Evolutionary conservation across 2,113 vertebrate genomes (phyloP), one percentile per base, ranked within the genome.

Genomic region (Tenebrosternarchus preto): DNA sequence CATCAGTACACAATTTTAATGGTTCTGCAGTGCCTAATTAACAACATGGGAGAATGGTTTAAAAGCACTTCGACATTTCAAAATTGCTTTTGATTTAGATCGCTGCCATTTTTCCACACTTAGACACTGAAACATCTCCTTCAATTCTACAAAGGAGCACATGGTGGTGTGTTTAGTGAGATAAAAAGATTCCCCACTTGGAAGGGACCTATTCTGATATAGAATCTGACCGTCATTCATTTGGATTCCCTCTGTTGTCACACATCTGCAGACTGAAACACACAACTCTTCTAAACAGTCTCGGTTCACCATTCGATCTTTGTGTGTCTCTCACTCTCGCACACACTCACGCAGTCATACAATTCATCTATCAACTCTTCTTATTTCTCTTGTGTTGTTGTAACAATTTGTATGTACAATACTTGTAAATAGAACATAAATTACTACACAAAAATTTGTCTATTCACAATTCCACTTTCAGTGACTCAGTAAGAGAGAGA

Each of bases 381-480:
- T 77, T 77, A 71, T 81, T 76, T 80, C 84, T 81, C 72, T 86
- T 88, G 86, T 90, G 86, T 87, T 87, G 90, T 83, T 83, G 84
- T 88, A 87, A 86, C 91, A 90, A 90, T 88, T 92, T 91, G 87
- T 94, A 93, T 94, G 90, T 93, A 94, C 93, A 94, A 92, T 92
- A 93, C 92, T 78, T 86, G 89, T 92, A 91, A 92, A 92, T 91
- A 91, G 90, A 92, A 94, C 93, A 94, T 93, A 94, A 94, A 92
- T 94, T 91, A 94, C 91, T 91, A 92, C 92, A 93, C 91, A 90
- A 87, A 86, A 78, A 73, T 86, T 80, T 88, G 89, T 86, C 90
- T 93, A 91, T 92, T 92, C 91, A 93, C 91, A 92, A 92, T 89
- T 89, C 25, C 76, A 83, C 75, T 73, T 76, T 87, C 50, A 64